These are phyloP conservation scores for Piscicola geometra DNA, from an alignment of 2,888 invertebrate genomes.

Conservation along the genomic window DNA sequence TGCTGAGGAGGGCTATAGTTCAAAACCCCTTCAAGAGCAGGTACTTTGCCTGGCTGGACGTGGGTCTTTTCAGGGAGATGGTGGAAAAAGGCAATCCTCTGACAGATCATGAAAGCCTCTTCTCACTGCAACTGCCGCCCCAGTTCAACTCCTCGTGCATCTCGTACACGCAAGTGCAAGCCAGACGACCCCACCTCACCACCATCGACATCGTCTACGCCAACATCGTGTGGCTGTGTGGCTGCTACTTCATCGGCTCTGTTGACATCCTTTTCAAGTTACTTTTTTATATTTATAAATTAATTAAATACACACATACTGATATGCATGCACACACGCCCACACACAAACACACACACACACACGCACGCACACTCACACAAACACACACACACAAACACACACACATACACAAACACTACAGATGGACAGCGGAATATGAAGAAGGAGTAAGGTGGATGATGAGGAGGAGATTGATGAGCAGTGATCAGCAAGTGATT, in stretches of 20 bases:
- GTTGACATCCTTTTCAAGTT: constrained; percentile 44
- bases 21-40: constrained; percentile 46
- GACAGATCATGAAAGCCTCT: neutral
- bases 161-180: constrained; percentile 36
- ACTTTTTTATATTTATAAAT: constrained; percentile 33
- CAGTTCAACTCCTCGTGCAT: constrained; percentile 29
- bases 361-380: no score
- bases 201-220: constrained; percentile 44
- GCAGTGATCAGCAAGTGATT: constrained; percentile 49
- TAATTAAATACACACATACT: no score
- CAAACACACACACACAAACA: no score
- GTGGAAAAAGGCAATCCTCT: constrained; percentile 17
- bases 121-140: constrained; percentile 33
- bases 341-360: no score
- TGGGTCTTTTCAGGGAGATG: constrained; percentile 48
- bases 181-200: constrained; percentile 32
- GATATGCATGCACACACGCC: no score
- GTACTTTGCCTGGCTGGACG: constrained; percentile 50
- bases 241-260: constrained; percentile 48
- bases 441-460: constrained; percentile 43
- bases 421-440: constrained; percentile 44
- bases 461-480: constrained; percentile 46
- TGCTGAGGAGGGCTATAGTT: constrained; percentile 45
- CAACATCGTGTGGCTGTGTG: constrained; percentile 48
- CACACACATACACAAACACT: neutral